Conservation (phyloP, 2,888 invertebrate species). For the Vanessa cardui region DNA sequence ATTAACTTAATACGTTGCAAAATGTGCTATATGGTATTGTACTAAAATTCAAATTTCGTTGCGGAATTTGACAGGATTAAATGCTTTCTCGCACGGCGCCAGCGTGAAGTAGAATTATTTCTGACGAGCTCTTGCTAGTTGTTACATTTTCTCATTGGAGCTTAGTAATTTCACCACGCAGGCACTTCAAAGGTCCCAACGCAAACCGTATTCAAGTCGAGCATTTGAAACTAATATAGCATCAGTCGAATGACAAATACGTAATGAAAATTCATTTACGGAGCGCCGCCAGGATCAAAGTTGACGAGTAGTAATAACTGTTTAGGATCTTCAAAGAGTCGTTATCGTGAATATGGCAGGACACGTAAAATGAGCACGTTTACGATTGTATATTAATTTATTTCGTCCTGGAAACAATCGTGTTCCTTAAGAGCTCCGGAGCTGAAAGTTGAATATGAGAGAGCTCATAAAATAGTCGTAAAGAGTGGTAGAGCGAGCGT, state of each 20-base stretch:
- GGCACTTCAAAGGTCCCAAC: constrained; percentile 60
- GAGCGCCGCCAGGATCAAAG: constrained; percentile 63
- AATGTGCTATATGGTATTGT: constrained; percentile 17
- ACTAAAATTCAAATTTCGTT: constrained; percentile 24
- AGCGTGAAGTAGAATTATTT: constrained; percentile 65
- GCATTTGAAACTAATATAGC: constrained; percentile 44
- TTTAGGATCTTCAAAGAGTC: constrained; percentile 68
- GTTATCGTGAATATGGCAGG: constrained; percentile 61
- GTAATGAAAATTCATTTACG: constrained; percentile 56
- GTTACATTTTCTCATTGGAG: constrained; percentile 48
- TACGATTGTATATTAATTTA: constrained; percentile 74
- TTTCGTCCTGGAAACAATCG: constrained; percentile 76
- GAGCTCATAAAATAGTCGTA: constrained; percentile 76
- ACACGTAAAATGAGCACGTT: constrained; percentile 65
- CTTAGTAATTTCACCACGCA: constrained; percentile 55
- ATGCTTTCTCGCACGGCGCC: constrained; percentile 26
- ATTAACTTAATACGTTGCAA: constrained; percentile 18
- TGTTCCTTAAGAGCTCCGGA: constrained; percentile 46
- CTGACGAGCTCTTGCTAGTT: constrained; percentile 55
- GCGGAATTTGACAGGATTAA: constrained; percentile 24
- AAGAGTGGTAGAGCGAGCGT: constrained; percentile 65
- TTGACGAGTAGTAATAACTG: constrained; percentile 55
- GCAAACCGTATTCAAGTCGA: constrained; percentile 54
- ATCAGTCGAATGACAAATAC: constrained; percentile 52
- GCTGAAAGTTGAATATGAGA: constrained; percentile 77